Base-by-base conservation (phyloP, 2,888 invertebrate genomes). In the Sarcophaga rosellei region DNA sequence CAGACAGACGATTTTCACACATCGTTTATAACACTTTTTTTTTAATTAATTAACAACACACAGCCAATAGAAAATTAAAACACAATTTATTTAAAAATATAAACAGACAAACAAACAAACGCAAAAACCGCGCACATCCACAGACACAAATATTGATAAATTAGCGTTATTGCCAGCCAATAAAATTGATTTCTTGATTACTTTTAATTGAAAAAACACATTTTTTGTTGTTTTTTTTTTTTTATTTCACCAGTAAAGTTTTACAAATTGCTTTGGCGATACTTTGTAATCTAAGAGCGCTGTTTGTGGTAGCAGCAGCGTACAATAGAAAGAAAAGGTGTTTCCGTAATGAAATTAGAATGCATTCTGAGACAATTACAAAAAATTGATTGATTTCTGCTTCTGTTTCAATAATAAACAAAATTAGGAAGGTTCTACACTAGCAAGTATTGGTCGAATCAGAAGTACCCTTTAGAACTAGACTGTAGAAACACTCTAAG, bases 161-260 rank as follows among this genome's bases (percentile, higher is more conserved):
- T 85, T 79, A 82, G 72, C 78, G 57, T 75, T 59, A 69, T 12
- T 45, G 70, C 6, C 74, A 85, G 35, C 25, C 77, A 74, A 81
- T 81, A 35, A 59, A 81, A 62, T 62, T 62, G 69, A 81, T 65
- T 53, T 57, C 35, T 35, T 35, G 35, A 81, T 70, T 75, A 74
- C 5, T 47, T 21, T 61, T 20, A 66, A 61, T 63, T 70, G 25
- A 47, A 62, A 76, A 76, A 21, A 35, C 70, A 75, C 8, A 35
- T 47, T 68, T 35, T 35, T 35, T 35, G 10, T 35, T 35, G 35
- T 1, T 10, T 6, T 6, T 35, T 35, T 63, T 63, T 74, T 74
- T 35, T 35, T 63, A 57, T 74, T 74, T 68, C 61, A 35, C 35
- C 59, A 44, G 25, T 25, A 65, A 20, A 66, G 57, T 21, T 15